Percentiles rank a stretch among this genome's conserved stretches.
Conservation (phyloP, 2,888 invertebrate genomes). For the Sipha maydis region DNA sequence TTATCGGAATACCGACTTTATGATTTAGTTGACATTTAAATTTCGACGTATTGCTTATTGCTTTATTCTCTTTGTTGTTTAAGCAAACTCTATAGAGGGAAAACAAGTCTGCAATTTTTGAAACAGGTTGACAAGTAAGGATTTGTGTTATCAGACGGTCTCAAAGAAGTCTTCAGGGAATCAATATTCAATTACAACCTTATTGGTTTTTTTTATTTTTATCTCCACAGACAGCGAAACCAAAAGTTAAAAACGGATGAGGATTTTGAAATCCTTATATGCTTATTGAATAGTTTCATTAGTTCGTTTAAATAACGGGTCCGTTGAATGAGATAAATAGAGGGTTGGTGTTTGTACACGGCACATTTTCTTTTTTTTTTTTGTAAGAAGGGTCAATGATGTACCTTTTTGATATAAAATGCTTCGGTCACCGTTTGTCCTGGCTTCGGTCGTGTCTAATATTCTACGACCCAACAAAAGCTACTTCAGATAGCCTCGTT, state of each 20-base stretch:
- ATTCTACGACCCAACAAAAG: conserved; percentile 37
- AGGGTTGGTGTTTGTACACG: background rate
- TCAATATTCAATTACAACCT: conserved; percentile 13
- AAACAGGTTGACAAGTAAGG: conserved; percentile 12
- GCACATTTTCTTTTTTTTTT: conserved; percentile 3
- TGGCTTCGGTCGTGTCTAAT: background rate
- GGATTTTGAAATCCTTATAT: background rate
- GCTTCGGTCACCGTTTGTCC: background rate
- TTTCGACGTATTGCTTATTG: conserved; percentile 9
- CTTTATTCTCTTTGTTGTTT: conserved; percentile 1
- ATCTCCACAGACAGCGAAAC: background rate
- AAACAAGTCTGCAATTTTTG: background rate
- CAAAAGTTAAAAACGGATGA: background rate
- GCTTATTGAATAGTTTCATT: background rate
- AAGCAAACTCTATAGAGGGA: background rate
- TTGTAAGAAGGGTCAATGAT: conserved; percentile 24
- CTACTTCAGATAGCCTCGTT: conserved; percentile 44
- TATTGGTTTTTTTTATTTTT: background rate
- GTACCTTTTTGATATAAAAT: conserved; percentile 49
- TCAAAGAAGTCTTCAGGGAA: background rate
- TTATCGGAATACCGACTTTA: background rate
- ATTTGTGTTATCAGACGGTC: conserved; percentile 2
- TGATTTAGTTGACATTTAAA: background rate
- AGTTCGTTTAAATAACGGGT: background rate
- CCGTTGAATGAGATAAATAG: conserved; percentile 20